A percentile compares a stretch with the other conserved stretches of the same genome.
Evolutionary conservation across 2,888 invertebrate genomes (phyloP).

Genomic region (Tridacna crocea): DNA sequence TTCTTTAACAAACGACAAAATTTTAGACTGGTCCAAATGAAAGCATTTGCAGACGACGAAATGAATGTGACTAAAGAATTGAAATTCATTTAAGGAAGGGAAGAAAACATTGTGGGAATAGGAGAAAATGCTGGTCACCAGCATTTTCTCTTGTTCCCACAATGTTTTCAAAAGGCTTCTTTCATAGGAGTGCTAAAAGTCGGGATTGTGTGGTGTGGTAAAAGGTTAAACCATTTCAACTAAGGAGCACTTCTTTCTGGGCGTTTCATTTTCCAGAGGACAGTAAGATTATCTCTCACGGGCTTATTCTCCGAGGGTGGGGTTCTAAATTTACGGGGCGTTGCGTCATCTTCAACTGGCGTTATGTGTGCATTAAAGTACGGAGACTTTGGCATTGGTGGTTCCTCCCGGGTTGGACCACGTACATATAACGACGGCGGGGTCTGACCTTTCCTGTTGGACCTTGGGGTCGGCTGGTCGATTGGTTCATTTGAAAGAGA

Average conservation of each 20-base stretch:
- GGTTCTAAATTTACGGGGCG: constrained; percentile 10
- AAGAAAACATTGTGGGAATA: no score
- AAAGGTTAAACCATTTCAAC: no score
- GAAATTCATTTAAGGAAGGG: no score
- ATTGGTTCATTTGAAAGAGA: constrained; percentile 19
- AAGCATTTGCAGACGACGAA: no score
- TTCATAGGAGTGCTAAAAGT: no score
- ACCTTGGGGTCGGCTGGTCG: constrained; percentile 16
- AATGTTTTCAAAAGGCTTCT: no score
- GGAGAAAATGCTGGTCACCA: no score
- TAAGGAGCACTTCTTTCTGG: constrained; percentile 20
- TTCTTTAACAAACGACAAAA: background rate
- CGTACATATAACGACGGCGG: constrained; percentile 36
- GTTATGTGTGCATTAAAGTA: constrained; percentile 40
- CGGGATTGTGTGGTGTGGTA: background rate
- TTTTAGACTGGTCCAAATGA: no score
- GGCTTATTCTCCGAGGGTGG: constrained; percentile 1
- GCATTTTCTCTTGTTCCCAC: no score
- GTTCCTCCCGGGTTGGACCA: constrained; percentile 19
- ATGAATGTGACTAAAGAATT: no score
- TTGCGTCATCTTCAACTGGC: constrained; percentile 3
- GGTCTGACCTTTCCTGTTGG: constrained; percentile 6
- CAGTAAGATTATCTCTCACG: constrained; percentile 35
- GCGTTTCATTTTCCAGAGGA: constrained; percentile 39
- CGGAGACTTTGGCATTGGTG: constrained; percentile 36